These are phyloP conservation scores for Noctua fimbriata DNA, from an alignment of 2,888 invertebrate species.

Conservation along the genomic window DNA sequence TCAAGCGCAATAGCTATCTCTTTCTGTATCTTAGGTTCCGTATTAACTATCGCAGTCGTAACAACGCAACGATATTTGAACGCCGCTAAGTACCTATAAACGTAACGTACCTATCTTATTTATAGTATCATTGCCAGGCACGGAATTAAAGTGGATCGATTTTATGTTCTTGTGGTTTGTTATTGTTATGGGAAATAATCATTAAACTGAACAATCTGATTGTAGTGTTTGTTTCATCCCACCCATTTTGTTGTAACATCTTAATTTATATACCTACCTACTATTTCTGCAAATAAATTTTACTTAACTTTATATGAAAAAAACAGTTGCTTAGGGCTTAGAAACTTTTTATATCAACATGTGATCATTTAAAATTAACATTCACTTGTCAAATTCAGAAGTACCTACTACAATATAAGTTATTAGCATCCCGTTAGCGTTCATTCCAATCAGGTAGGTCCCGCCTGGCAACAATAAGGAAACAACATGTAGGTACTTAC, in stretches of 20 bases:
- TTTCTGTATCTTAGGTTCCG: too few species aligned
- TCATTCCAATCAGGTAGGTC: not conserved
- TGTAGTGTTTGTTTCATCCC: not conserved
- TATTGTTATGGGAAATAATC: not conserved
- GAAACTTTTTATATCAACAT: not conserved
- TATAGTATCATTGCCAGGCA: too few species aligned
- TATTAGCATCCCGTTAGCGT: not conserved
- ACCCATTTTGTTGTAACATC: not conserved
- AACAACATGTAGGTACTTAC: not conserved
- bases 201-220: not conserved
- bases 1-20: too few species aligned
- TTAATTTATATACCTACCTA: not conserved
- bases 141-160: too few species aligned
- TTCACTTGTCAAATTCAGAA: not conserved
- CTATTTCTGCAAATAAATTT: not conserved
- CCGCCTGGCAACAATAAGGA: not conserved
- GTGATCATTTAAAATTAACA: constrained; percentile 14
- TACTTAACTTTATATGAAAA: not conserved
- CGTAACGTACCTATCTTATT: too few species aligned
- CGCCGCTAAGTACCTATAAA: too few species aligned
- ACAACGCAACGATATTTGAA: too few species aligned
- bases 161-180: not conserved
- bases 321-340: not conserved
- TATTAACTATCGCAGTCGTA: too few species aligned
- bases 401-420: not conserved